phyloP scores from a whole-genome alignment of 2,113 vertebrate genomes.

The Corydoras maculifer region DNA sequence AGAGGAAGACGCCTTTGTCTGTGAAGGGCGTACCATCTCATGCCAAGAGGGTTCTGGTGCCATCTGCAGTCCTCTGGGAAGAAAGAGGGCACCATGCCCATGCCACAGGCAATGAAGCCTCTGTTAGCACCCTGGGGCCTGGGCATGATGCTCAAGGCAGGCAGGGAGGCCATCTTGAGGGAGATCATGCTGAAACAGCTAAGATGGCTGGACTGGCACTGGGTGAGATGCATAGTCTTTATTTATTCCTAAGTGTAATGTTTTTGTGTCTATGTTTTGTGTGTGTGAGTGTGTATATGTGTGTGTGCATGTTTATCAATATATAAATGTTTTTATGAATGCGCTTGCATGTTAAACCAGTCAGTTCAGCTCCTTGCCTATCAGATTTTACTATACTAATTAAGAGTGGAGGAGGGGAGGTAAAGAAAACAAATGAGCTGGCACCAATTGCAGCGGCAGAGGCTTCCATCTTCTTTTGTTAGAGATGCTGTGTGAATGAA shows the following conservation, averaged over 20 bases:
- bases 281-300: neutral
- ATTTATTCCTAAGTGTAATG: constrained; percentile 27
- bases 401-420: constrained; percentile 56
- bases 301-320: constrained; percentile 21
- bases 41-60: constrained; percentile 53
- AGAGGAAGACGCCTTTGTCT: constrained; percentile 18
- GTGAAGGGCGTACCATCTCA: constrained; percentile 29
- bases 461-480: constrained; percentile 63
- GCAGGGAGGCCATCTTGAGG: constrained; percentile 67
- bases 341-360: constrained; percentile 14
- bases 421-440: constrained; percentile 70
- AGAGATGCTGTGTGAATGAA: constrained; percentile 14
- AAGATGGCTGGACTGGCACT: constrained; percentile 72
- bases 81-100: constrained; percentile 34
- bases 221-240: constrained; percentile 64
- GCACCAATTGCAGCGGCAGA: constrained; percentile 66
- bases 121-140: constrained; percentile 46
- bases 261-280: neutral
- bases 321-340: neutral
- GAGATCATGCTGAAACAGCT: constrained; percentile 57
- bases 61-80: constrained; percentile 60
- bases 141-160: constrained; percentile 42
- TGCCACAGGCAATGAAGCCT: constrained; percentile 62
- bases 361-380: constrained; percentile 46
- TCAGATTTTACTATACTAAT: constrained; percentile 62